Conservation (phyloP, 2,888 invertebrate species). For the Laothoe populi region DNA sequence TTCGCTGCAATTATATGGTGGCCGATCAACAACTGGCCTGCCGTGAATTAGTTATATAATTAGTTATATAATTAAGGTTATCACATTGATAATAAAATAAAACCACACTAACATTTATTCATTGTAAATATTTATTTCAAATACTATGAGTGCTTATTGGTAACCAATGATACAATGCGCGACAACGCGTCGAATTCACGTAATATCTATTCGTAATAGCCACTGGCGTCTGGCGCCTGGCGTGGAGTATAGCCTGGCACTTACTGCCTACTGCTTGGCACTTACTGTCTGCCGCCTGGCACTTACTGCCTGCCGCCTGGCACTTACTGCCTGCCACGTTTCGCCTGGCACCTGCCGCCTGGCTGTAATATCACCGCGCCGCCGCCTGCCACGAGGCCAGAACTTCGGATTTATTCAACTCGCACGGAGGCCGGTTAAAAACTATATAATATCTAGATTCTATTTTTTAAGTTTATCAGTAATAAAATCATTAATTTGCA, state of each 20-base stretch:
- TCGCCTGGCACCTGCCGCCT: too few species aligned
- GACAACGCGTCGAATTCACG: slow-evolving; percentile 64
- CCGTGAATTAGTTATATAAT: too few species aligned
- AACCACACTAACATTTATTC: slow-evolving; percentile 46
- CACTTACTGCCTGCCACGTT: too few species aligned
- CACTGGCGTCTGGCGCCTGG: slow-evolving; percentile 47
- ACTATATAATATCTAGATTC: slow-evolving; percentile 63
- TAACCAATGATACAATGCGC: slow-evolving; percentile 83
- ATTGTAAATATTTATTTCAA: slow-evolving; percentile 85
- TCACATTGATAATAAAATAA: slow-evolving; percentile 35
- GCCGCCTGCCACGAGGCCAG: slow-evolving; percentile 65
- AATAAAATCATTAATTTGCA: slow-evolving; percentile 46
- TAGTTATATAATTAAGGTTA: too few species aligned
- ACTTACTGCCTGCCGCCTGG: too few species aligned
- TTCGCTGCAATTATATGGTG: too few species aligned
- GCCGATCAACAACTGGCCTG: too few species aligned
- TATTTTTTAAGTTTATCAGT: slow-evolving; percentile 44
- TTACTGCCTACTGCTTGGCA: too few species aligned
- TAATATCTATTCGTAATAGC: slow-evolving; percentile 65
- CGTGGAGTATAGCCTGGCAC: too few species aligned
- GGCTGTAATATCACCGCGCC: slow-evolving; percentile 73
- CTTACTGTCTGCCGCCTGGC: too few species aligned
- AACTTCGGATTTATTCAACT: slow-evolving; percentile 50
- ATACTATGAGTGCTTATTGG: slow-evolving; percentile 82
- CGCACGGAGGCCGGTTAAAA: slow-evolving; percentile 70